Evolutionary conservation across 92 coral and sea anemone species (phyloP).

Genomic region (Umimayanthus kanabou): DNA sequence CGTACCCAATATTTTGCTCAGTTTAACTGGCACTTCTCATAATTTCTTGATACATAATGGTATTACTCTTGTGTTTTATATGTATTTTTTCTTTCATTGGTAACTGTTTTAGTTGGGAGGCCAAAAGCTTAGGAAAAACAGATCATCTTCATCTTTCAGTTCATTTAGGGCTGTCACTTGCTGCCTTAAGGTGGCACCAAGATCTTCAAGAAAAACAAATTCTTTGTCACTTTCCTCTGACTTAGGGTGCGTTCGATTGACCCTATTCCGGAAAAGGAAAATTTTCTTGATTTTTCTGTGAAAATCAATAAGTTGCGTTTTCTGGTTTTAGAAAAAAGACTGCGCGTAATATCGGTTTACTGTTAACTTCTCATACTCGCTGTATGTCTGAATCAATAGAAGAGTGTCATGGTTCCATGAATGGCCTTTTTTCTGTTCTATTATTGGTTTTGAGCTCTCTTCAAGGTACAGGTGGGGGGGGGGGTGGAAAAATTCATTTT

Average conservation of each 20-base stretch:
- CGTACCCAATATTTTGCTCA: not conserved
- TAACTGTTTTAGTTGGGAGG: not conserved
- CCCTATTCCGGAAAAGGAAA: too few species aligned
- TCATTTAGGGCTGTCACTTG: not conserved
- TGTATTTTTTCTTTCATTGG: slow-evolving; percentile 7
- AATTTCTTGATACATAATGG: not conserved
- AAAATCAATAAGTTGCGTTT: too few species aligned
- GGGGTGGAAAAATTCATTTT: too few species aligned
- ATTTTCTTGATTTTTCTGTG: too few species aligned
- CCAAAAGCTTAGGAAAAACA: not conserved
- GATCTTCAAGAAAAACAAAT: slow-evolving; percentile 10
- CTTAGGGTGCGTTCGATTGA: not conserved
- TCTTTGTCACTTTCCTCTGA: slow-evolving; percentile 22
- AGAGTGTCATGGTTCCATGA: too few species aligned
- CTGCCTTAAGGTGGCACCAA: slow-evolving; percentile 22
- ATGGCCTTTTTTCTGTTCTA: too few species aligned
- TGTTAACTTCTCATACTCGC: too few species aligned
- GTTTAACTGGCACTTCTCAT: slow-evolving; percentile 5
- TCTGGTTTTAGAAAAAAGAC: too few species aligned
- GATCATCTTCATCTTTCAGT: slow-evolving; percentile 4
- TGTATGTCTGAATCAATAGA: too few species aligned
- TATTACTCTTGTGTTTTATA: slow-evolving; percentile 5
- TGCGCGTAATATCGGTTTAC: too few species aligned
- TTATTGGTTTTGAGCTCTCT: too few species aligned
- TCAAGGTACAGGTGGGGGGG: too few species aligned